Conservation (phyloP, 2,797 vertebrate species). For the Pseudochirops corinnae region DNA sequence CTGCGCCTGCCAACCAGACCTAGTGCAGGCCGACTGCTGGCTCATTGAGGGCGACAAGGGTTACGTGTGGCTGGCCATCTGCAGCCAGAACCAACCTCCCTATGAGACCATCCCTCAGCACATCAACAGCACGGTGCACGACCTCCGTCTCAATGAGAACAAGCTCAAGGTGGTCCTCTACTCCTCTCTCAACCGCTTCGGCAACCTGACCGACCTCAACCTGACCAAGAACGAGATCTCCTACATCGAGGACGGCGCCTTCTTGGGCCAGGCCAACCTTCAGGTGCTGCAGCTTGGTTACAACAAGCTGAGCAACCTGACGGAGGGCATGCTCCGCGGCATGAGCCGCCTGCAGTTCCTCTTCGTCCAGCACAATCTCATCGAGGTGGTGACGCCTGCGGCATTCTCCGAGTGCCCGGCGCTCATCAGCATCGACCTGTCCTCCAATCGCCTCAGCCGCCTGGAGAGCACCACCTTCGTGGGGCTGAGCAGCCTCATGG, state of each 20-base stretch:
- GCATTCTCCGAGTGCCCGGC: constrained; percentile 97
- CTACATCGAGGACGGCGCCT: constrained; percentile 97
- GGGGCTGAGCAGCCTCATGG: constrained; percentile 93
- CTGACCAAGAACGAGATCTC: constrained; percentile 99
- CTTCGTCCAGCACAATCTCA: constrained; percentile 98
- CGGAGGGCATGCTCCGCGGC: constrained; percentile 97
- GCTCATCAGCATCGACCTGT: constrained; percentile 97
- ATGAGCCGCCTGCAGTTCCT: constrained; percentile 96
- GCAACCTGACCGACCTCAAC: constrained; percentile 98
- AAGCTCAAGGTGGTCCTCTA: constrained; percentile 97
- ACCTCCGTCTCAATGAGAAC: constrained; percentile 97
- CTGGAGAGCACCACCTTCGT: constrained; percentile 95
- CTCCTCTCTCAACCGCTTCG: constrained; percentile 96
- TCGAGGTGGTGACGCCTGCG: constrained; percentile 94
- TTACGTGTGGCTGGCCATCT: constrained; percentile 99
- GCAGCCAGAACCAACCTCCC: constrained; percentile 99
- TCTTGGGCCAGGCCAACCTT: constrained; percentile 96
- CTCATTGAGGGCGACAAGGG: constrained; percentile 99
- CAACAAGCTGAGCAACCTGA: constrained; percentile 97
- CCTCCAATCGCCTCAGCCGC: constrained; percentile 95
- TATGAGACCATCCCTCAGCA: constrained; percentile 99
- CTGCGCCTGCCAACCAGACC: constrained; percentile 83
- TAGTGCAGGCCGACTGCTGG: constrained; percentile 94
- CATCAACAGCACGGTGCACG: constrained; percentile 99
- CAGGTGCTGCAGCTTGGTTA: constrained; percentile 98